Conservation (phyloP, 2,113 vertebrate species). For the Miniopterus natalensis region DNA sequence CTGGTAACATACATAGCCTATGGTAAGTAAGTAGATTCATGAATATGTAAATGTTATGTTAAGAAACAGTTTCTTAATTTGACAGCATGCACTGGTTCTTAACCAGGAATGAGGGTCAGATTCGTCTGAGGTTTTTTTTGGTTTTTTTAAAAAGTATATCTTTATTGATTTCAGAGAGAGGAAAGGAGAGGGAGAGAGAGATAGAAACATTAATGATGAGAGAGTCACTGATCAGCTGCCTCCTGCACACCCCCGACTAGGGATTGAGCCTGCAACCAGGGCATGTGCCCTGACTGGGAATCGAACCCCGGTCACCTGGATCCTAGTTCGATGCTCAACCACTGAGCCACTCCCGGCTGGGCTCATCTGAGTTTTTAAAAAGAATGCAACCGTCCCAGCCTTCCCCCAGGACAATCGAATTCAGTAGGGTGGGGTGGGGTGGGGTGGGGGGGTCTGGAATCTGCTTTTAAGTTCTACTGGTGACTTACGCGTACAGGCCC, state of each 20-base stretch:
- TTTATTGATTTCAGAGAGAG: no score
- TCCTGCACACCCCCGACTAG: no score
- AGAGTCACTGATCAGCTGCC: no score
- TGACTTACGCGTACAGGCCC: background rate
- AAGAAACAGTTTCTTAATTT: conserved; percentile 8
- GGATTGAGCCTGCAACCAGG: no score
- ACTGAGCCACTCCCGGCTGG: no score
- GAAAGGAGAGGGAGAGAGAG: no score
- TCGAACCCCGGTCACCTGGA: no score
- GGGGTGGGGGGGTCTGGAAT: background rate
- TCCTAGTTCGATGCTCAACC: no score
- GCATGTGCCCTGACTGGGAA: no score
- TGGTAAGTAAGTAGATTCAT: background rate
- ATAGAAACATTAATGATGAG: no score
- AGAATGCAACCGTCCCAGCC: background rate
- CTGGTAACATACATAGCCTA: background rate
- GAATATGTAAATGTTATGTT: background rate
- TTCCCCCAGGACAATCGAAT: background rate
- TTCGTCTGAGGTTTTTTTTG: background rate
- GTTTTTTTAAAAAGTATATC: background rate
- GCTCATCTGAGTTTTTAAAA: background rate
- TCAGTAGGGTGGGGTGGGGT: background rate
- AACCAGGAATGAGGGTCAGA: background rate
- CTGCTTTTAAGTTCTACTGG: background rate
- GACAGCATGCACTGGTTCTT: conserved; percentile 26